A percentile compares a stretch with the other conserved stretches of the same genome.
phyloP scores from a whole-genome alignment of 64 coral and sea anemone genomes.

The Stichodactyla mertensii region DNA sequence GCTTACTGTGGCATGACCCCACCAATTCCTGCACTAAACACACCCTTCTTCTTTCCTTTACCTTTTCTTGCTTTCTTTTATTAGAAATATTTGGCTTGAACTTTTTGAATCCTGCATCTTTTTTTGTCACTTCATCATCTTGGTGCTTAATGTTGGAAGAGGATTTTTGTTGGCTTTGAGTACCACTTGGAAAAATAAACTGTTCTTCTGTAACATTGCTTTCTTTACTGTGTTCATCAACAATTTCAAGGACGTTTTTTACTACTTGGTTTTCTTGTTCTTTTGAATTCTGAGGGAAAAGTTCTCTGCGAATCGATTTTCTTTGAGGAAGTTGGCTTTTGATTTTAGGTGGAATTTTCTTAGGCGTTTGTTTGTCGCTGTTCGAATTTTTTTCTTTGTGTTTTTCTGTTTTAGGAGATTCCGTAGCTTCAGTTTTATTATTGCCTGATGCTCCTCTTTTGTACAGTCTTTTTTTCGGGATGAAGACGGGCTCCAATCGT shows the following conservation, averaged over 20 bases:
- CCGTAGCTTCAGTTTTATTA: background rate
- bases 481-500: slow-evolving; percentile 5
- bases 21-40: background rate
- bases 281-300: background rate
- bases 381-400: background rate
- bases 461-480: background rate
- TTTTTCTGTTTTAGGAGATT: background rate
- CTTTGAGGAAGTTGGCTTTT: background rate
- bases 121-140: background rate
- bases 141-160: background rate
- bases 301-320: background rate
- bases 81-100: background rate
- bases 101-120: slow-evolving; percentile 10
- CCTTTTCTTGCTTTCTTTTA: background rate
- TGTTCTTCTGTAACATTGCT: background rate
- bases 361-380: background rate
- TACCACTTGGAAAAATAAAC: background rate
- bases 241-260: background rate
- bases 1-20: background rate
- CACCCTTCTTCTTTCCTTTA: background rate
- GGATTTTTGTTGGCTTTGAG: background rate
- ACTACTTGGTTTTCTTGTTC: background rate
- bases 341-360: background rate
- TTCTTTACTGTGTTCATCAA: background rate
- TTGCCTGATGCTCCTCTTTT: background rate